Percentiles rank a stretch among this genome's conserved stretches.
Conservation (phyloP, 1,140 invertebrate species). For the Paraescarpia echinospica region DNA sequence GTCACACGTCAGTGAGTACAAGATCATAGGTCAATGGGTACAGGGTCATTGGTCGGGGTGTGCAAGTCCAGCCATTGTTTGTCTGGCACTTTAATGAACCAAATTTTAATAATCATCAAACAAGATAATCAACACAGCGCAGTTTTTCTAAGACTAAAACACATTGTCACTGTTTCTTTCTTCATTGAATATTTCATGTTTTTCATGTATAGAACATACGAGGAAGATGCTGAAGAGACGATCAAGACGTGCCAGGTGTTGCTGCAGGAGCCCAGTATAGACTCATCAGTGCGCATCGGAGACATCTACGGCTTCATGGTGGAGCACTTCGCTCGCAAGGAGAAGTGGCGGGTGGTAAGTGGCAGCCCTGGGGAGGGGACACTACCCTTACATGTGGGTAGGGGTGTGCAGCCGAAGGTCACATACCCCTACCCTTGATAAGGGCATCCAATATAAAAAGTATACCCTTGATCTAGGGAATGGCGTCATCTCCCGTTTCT, state of each 20-base stretch:
- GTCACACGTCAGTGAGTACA: too few species aligned
- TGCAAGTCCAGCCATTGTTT: too few species aligned
- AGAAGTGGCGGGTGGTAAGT: constrained; percentile 58
- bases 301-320: constrained; percentile 67
- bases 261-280: constrained; percentile 58
- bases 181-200: neutral
- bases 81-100: neutral
- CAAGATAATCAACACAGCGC: neutral
- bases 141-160: neutral
- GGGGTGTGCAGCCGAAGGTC: too few species aligned
- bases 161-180: neutral
- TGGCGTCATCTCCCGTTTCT: too few species aligned
- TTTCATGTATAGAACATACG: constrained; percentile 43
- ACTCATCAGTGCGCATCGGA: constrained; percentile 61
- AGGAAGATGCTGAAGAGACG: constrained; percentile 51
- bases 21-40: too few species aligned
- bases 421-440: too few species aligned
- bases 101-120: neutral
- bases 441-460: too few species aligned
- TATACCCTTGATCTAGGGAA: too few species aligned
- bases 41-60: too few species aligned
- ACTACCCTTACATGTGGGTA: too few species aligned
- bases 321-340: constrained; percentile 59
- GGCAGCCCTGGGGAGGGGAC: too few species aligned
- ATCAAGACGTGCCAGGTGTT: constrained; percentile 55